A percentile compares a stretch with the other conserved stretches of the same genome.
These are phyloP conservation scores for Tromatobia lineatoria DNA, from an alignment of 2,888 invertebrate genomes.

Conservation along the genomic window DNA sequence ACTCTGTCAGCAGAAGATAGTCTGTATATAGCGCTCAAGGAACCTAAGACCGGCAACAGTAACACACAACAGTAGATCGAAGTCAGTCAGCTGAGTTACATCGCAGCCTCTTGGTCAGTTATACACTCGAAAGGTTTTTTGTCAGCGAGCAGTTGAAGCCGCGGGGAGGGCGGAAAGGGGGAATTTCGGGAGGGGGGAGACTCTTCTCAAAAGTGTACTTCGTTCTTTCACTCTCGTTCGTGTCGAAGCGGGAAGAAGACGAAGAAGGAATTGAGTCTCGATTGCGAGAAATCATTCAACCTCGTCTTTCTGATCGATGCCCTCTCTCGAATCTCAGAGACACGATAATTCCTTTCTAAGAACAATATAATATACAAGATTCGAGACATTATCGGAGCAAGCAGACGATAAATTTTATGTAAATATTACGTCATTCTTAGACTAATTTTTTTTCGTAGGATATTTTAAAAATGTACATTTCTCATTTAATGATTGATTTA, in stretches of 20 bases:
- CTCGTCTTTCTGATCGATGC: constrained; percentile 35
- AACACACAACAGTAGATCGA: constrained; percentile 32
- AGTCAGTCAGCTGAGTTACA: constrained; percentile 24
- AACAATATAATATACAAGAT: constrained; percentile 9
- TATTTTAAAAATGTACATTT: too few species aligned
- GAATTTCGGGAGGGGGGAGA: not conserved
- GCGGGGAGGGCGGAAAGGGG: not conserved
- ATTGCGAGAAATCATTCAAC: constrained; percentile 36
- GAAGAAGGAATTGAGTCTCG: constrained; percentile 20
- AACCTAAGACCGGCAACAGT: constrained; percentile 12
- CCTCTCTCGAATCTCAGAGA: not conserved
- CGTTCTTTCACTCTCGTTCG: constrained; percentile 9
- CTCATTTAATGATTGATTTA: too few species aligned
- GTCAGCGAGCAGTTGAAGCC: constrained; percentile 13
- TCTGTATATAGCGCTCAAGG: not conserved
- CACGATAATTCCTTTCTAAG: not conserved
- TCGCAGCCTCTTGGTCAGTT: constrained; percentile 14
- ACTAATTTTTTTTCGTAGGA: not conserved
- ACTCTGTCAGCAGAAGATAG: constrained; percentile 4
- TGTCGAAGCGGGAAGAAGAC: not conserved
- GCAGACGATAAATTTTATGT: too few species aligned
- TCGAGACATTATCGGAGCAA: not conserved
- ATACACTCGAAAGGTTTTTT: constrained; percentile 37
- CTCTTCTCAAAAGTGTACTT: constrained; percentile 40
- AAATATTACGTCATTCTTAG: not conserved